Conservation (phyloP, 2,113 vertebrate genomes). For the Ameiurus melas region DNA sequence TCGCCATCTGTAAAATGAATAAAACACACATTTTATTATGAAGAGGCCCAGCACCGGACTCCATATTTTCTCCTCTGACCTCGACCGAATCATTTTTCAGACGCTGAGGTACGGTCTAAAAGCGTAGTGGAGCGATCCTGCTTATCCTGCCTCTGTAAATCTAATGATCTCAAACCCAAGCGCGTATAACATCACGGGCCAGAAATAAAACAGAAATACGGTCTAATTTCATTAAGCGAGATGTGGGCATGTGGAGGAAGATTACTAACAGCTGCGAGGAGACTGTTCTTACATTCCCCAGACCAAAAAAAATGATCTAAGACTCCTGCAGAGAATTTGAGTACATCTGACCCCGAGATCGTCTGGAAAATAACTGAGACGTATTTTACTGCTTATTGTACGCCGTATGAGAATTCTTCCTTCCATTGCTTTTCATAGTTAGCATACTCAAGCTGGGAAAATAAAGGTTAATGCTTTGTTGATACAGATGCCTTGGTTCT, state of each 20-base stretch:
- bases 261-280: slow-evolving; percentile 32
- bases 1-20: not conserved
- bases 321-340: slow-evolving; percentile 14
- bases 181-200: not conserved
- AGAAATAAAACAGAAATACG: slow-evolving; percentile 28
- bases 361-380: slow-evolving; percentile 3
- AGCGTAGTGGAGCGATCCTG: not conserved
- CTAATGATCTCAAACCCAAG: slow-evolving; percentile 19
- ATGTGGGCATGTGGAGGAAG: slow-evolving; percentile 13
- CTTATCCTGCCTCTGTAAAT: slow-evolving; percentile 22
- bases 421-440: not conserved
- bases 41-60: not conserved
- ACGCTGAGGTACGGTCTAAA: not conserved
- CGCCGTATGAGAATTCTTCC: not conserved
- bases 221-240: slow-evolving; percentile 35
- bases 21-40: not conserved
- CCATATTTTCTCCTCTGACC: slow-evolving; percentile 8
- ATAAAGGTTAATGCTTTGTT: not conserved
- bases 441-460: not conserved
- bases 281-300: slow-evolving; percentile 13
- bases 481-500: not conserved
- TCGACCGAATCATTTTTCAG: slow-evolving; percentile 7
- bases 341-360: slow-evolving; percentile 3
- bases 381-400: slow-evolving; percentile 31
- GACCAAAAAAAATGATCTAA: slow-evolving; percentile 33